phyloP scores from a whole-genome alignment of 1,140 invertebrate species.

The Drosophila athabasca region DNA sequence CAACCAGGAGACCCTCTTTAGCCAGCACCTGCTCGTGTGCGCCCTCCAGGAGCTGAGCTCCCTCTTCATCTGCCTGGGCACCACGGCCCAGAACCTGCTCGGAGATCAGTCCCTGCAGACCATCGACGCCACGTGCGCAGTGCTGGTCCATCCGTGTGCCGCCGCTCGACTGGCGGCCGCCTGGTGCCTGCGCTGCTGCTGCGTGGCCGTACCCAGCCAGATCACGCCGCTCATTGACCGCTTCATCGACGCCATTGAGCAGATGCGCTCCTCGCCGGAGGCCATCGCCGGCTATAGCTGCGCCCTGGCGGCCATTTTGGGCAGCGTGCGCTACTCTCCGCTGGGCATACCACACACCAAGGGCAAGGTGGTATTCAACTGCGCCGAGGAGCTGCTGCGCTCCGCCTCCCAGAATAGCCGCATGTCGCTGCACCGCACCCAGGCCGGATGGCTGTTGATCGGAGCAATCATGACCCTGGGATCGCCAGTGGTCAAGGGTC shows the following conservation, averaged over 20 bases:
- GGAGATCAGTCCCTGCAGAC: slow-evolving; percentile 92
- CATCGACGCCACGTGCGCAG: slow-evolving; percentile 86
- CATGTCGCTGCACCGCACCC: slow-evolving; percentile 96
- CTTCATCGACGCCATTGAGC: slow-evolving; percentile 93
- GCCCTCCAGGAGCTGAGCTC: slow-evolving; percentile 96
- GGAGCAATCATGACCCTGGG: slow-evolving; percentile 98
- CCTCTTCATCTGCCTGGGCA: slow-evolving; percentile 93
- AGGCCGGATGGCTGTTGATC: slow-evolving; percentile 98
- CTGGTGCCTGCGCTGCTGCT: slow-evolving; percentile 96
- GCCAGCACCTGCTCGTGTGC: slow-evolving; percentile 97
- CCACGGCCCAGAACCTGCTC: slow-evolving; percentile 94
- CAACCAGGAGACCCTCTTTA: slow-evolving; percentile 94
- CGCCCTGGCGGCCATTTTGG: slow-evolving; percentile 95
- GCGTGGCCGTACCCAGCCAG: slow-evolving; percentile 96
- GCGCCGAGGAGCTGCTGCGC: slow-evolving; percentile 97
- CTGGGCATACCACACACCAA: slow-evolving; percentile 98
- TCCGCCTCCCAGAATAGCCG: slow-evolving; percentile 99
- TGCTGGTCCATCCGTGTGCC: slow-evolving; percentile 95
- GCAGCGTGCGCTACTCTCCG: slow-evolving; percentile 94
- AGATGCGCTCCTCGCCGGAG: slow-evolving; percentile 95
- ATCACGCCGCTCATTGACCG: slow-evolving; percentile 96
- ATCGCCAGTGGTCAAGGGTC: slow-evolving; percentile 94
- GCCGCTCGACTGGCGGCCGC: slow-evolving; percentile 96
- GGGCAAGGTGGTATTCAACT: slow-evolving; percentile 98
- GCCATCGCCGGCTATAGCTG: slow-evolving; percentile 97